These are phyloP conservation scores for Antedon mediterranea DNA, from an alignment of 53 echinoderm and acorn worm genomes.

Conservation along the genomic window DNA sequence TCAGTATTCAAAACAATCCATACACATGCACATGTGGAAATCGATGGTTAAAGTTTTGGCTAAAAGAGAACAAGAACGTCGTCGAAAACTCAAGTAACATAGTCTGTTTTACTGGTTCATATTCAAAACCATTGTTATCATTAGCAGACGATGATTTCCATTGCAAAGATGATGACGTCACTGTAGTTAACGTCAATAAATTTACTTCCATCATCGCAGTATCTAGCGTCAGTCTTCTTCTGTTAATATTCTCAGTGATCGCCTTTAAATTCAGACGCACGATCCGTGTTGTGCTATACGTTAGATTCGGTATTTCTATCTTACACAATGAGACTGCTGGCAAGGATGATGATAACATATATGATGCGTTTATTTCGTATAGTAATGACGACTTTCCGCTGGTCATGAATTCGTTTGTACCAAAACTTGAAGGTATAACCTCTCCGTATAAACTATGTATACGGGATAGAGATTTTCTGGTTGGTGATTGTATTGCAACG, in stretches of 20 bases:
- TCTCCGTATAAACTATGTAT: constrained; percentile 22
- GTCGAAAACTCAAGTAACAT: constrained; percentile 18
- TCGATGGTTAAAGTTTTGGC: constrained; percentile 45
- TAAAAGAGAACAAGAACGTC: constrained; percentile 22
- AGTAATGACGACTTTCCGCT: constrained; percentile 29
- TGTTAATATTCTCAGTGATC: constrained; percentile 3
- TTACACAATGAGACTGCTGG: constrained; percentile 9
- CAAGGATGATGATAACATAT: constrained; percentile 4
- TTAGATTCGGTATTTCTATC: constrained; percentile 26
- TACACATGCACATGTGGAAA: constrained; percentile 34
- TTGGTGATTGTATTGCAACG: constrained; percentile 24
- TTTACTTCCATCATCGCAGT: constrained; percentile 4
- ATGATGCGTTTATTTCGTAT: constrained; percentile 39
- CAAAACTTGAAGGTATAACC: constrained; percentile 18
- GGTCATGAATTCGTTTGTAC: constrained; percentile 13
- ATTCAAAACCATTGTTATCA: constrained; percentile 14
- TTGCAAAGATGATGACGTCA: constrained; percentile 21
- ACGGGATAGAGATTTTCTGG: constrained; percentile 40
- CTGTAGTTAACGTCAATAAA: constrained; percentile 6
- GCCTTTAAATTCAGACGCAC: constrained; percentile 17
- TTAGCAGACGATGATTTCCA: constrained; percentile 33
- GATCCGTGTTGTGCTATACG: constrained; percentile 33
- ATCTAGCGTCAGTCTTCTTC: neutral
- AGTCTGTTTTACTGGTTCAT: constrained; percentile 16
- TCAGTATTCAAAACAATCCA: constrained; percentile 33